Conservation (phyloP, 2,797 vertebrate species). For the Dendrocincla fuliginosa region DNA sequence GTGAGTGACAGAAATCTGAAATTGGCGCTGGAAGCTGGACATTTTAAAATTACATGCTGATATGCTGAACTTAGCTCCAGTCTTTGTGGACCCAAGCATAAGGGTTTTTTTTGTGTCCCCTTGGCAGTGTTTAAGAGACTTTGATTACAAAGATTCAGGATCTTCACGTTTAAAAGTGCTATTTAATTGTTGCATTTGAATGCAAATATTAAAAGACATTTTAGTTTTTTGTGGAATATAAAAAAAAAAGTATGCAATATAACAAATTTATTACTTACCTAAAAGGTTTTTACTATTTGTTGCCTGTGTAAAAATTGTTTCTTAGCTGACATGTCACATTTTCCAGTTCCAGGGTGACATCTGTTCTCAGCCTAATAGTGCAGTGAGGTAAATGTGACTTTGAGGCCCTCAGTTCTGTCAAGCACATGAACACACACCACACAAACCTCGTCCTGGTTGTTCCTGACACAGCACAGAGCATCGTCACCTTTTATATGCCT, state of each 20-base stretch:
- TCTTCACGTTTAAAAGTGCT: neutral
- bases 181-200: neutral
- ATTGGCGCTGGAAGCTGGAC: neutral
- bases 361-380: neutral
- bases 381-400: neutral
- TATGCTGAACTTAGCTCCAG: neutral
- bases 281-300: neutral
- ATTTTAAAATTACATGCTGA: neutral
- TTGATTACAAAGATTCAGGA: neutral
- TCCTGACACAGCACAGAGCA: neutral
- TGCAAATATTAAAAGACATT: neutral
- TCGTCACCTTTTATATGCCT: neutral
- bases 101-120: neutral
- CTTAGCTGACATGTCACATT: neutral
- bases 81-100: neutral
- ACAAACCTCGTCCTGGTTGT: neutral
- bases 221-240: neutral
- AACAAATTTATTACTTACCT: neutral
- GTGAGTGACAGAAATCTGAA: neutral
- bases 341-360: neutral
- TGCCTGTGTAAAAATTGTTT: neutral
- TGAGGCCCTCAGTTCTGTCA: neutral
- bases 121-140: neutral
- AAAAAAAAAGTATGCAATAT: neutral
- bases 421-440: rapidly evolving